Base-by-base conservation (phyloP, 1,140 invertebrate genomes). In the Agrilus planipennis region DNA sequence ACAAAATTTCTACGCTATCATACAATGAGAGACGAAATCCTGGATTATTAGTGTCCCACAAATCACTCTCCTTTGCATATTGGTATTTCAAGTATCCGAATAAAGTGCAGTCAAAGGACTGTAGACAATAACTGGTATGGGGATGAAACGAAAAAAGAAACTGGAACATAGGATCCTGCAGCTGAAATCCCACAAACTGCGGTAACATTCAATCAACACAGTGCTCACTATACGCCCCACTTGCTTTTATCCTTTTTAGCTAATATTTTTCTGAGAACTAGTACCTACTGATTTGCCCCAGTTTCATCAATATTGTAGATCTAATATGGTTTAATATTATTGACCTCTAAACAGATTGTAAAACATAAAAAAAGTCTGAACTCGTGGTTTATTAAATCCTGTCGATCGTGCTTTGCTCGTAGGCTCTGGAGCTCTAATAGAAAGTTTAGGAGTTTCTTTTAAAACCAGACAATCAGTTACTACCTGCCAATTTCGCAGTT, bases 171-270 rank as follows among this genome's bases (percentile, higher is more conserved):
- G 18, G 12, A 21, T 12, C 60, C 61, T 22, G 50, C 43, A 30
- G 60, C 59, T 34, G 42, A 55, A 27, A 58, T 55, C 31, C 57
- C 62, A 43, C 53, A 52, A n/a, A 54, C 55, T 0, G 52, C 53
- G 12, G 59, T 62, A 1, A 57, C 41, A 17, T 51, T 54, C 10
- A 12, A 11, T 14, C 28, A 29, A 16, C 28, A 36, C 42, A 19
- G 34, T 29, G 18, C 15, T 34, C 14, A 23, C 2, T 15, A 42
- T 22, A 6, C 28, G 18, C 47, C 52, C 12, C 34, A 50, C 45
- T 39, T 51, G 49, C 25, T 52, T 55, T 42, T 49, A 53, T 58
- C 62, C 60, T 58, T 53, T 54, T 34, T 15, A 31, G 29, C 29
- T 31, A 31, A 31, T 31, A 31, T 31, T 16, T 31, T 38, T 25